Base-by-base conservation (phyloP, 2,888 invertebrate species). In the Bellardia pandia region DNA sequence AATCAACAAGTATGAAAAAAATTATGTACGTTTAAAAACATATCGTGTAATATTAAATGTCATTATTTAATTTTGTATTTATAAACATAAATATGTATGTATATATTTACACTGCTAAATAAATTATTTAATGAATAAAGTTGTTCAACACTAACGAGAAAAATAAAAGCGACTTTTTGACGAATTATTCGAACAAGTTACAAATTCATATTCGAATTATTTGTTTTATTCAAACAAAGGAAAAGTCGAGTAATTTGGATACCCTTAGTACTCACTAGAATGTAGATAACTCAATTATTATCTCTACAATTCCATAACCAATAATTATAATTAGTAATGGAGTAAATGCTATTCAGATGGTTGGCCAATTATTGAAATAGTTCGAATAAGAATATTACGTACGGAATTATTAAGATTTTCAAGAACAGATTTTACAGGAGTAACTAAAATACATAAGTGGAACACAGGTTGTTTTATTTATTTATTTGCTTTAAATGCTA, bases 31-130 rank as follows among this genome's bases (percentile, higher is more conserved):
- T 45, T 30, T 68, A 48, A 45, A 66, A 68, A 33, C 30, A 9
- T 66, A 11, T 53, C 40, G 64, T 30, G 42, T 51, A 53, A 66
- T 62, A 76, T 51, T 7, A 77, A 77, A 68, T 68, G 56, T 68
- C 30, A 77, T 53, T 68, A 56, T 68, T 42, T 77, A 11, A 11
- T 72, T 58, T 30, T 45, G 45, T 11, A 37, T n/a, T 11, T 14
- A 30, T 23, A 1, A 1, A 23, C 23, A 23, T 23, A 23, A 0
- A 23, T 23, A 23, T 23, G 23, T 23, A 23, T 45, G 45, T 11
- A 37, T n/a, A 7, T 14, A 30, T 33, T 14, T 33, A 9, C 40
- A 53, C 66, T 77, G 30, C 77, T 51, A 75, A 62, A 56, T 23
- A 42, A 42, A 51, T 40, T 64, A 53, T 16, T 78, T 68, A 37